These are phyloP conservation scores for Crotalus tigris DNA, from an alignment of 2,113 vertebrate species.

Conservation along the genomic window DNA sequence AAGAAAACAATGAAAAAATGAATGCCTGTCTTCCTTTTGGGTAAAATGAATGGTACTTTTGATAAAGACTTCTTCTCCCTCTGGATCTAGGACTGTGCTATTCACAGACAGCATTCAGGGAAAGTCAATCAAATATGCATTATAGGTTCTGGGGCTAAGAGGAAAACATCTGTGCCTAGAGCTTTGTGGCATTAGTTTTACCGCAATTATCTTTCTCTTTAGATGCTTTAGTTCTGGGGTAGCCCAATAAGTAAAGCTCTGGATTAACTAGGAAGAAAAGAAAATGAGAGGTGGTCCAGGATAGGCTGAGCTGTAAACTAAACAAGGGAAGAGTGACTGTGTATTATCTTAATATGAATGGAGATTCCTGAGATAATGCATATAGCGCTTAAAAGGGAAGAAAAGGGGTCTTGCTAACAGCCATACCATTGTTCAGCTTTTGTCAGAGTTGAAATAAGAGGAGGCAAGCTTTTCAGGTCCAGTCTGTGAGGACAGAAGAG, in stretches of 20 bases:
- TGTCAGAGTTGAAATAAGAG: constrained; percentile 75
- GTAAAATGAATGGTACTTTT: constrained; percentile 18
- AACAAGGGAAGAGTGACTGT: constrained; percentile 64
- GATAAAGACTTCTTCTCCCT: constrained; percentile 39
- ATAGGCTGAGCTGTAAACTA: constrained; percentile 68
- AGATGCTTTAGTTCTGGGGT: constrained; percentile 64
- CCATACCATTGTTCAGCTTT: constrained; percentile 78
- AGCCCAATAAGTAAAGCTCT: constrained; percentile 62
- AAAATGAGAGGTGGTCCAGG: constrained; percentile 68
- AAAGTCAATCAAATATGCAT: constrained; percentile 58
- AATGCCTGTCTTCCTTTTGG: constrained; percentile 26
- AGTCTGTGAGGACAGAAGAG: constrained; percentile 60
- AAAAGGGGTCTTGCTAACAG: constrained; percentile 68
- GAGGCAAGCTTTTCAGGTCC: constrained; percentile 69
- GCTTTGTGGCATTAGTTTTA: constrained; percentile 66
- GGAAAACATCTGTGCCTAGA: constrained; percentile 67
- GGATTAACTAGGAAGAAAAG: constrained; percentile 76
- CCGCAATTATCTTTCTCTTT: constrained; percentile 70
- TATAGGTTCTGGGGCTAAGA: constrained; percentile 60
- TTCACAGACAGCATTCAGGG: constrained; percentile 51
- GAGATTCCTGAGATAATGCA: constrained; percentile 70
- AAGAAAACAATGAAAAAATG: constrained; percentile 38
- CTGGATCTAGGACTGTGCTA: constrained; percentile 52
- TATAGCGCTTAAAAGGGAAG: constrained; percentile 56
- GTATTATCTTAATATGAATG: constrained; percentile 79